phyloP scores from a whole-genome alignment of 2,113 vertebrate species.

The Nestor notabilis region DNA sequence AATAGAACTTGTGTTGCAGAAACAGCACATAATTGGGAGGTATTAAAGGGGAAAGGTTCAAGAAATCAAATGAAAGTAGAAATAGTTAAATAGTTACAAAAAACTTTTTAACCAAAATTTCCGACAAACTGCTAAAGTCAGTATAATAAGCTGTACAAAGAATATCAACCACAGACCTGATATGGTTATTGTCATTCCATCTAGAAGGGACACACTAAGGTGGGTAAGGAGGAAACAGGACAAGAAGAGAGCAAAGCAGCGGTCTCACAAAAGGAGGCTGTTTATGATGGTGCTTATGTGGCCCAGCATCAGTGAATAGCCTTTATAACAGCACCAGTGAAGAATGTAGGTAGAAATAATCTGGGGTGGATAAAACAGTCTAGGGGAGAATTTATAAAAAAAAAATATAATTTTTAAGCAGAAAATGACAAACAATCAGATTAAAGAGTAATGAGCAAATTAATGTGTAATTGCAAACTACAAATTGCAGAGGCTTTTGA shows the following conservation, averaged over 20 bases:
- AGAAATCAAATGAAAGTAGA: neutral
- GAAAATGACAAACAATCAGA: neutral
- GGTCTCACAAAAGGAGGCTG: neutral
- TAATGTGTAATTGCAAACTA: neutral
- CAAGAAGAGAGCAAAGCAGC: neutral
- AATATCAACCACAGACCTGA: neutral
- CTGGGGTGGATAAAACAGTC: neutral
- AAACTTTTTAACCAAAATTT: neutral
- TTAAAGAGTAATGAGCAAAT: neutral
- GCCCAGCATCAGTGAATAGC: accelerated
- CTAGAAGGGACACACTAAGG: neutral
- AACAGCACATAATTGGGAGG: neutral
- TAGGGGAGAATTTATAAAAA: neutral
- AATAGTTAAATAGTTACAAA: neutral
- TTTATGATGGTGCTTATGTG: neutral
- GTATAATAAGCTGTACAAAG: neutral
- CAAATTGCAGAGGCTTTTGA: neutral
- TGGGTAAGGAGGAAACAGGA: neutral
- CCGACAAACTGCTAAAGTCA: neutral
- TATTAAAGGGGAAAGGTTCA: neutral
- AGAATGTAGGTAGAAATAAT: neutral
- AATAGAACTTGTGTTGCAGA: neutral
- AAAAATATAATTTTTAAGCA: neutral
- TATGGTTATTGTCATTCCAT: neutral
- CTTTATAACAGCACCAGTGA: neutral